Conservation (phyloP, 2,797 vertebrate species). For the Cyprinodon diabolis region DNA sequence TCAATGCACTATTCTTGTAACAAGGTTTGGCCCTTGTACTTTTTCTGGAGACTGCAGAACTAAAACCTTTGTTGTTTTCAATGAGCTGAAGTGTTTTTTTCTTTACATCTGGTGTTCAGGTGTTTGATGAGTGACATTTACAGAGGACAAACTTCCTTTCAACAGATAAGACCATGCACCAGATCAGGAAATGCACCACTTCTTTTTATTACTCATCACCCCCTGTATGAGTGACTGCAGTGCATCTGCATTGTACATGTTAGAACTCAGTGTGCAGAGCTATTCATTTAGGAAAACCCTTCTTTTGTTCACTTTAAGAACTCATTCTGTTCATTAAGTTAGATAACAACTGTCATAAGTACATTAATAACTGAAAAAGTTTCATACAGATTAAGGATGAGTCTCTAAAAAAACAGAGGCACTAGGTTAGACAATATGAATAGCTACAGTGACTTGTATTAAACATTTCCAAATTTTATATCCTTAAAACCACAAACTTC, state of each 20-base stretch:
- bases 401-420: not conserved
- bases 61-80: not conserved
- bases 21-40: not conserved
- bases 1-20: not conserved
- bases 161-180: slow-evolving; percentile 1
- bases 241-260: not conserved
- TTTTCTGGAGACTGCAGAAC: not conserved
- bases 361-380: not conserved
- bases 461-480: no score
- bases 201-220: slow-evolving; percentile 20
- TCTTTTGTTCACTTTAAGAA: not conserved
- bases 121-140: not conserved
- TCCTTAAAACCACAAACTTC: no score
- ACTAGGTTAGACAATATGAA: not conserved
- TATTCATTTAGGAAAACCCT: not conserved
- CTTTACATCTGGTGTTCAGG: not conserved
- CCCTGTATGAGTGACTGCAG: not conserved
- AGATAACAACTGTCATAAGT: not conserved
- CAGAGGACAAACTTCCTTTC: not conserved
- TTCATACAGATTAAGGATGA: not conserved
- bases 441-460: not conserved
- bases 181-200: slow-evolving; percentile 25
- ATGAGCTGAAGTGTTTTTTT: not conserved
- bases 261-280: not conserved
- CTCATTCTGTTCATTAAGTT: not conserved